A percentile compares a stretch with the other conserved stretches of the same genome.
Conservation (phyloP, 64 coral and sea anemone genomes). For the Stylophora pistillata region DNA sequence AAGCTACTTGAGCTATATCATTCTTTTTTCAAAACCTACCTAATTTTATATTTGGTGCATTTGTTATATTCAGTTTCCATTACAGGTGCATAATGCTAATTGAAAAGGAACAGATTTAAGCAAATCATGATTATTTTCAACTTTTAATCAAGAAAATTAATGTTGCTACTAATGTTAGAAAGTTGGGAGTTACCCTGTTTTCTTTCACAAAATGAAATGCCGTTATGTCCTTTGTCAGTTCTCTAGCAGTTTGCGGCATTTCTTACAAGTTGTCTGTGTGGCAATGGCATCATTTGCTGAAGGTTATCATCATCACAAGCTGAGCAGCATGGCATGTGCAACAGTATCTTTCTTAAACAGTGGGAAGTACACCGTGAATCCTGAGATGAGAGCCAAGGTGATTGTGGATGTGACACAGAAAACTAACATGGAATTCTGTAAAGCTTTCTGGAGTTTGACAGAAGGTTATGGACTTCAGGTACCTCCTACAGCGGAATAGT, state of each 20-base stretch:
- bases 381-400: slow-evolving; percentile 95
- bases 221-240: slow-evolving; percentile 55
- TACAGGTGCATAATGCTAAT: no score
- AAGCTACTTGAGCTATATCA: no score
- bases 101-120: no score
- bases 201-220: no score
- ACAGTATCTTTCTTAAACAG: slow-evolving; percentile 82
- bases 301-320: slow-evolving; percentile 82
- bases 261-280: slow-evolving; percentile 87
- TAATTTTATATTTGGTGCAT: no score
- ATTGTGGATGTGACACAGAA: slow-evolving; percentile 80
- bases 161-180: no score
- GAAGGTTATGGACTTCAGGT: slow-evolving; percentile 95
- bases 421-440: slow-evolving; percentile 92
- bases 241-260: slow-evolving; percentile 60
- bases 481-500: no score
- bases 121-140: no score
- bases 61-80: no score
- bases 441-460: slow-evolving; percentile 97
- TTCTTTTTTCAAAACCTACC: no score
- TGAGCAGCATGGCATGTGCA: slow-evolving; percentile 57
- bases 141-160: slow-evolving; percentile 5
- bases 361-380: slow-evolving; percentile 94
- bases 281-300: slow-evolving; percentile 99
- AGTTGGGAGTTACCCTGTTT: no score